Percentiles rank a stretch among this genome's conserved stretches.
Conservation (phyloP, 2,888 invertebrate genomes). For the Saturnia pavonia region DNA sequence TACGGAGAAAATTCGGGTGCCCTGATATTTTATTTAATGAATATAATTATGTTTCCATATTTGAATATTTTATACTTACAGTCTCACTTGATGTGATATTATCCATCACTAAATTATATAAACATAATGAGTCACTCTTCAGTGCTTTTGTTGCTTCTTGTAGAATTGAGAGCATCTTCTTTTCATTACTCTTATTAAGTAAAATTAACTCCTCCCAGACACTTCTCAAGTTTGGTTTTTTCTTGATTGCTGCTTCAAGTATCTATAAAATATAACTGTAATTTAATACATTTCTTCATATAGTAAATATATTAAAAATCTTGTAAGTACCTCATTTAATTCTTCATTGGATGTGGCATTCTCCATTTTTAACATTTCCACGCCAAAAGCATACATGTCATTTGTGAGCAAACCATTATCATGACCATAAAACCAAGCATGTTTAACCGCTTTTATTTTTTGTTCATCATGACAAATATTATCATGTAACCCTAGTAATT, state of each 20-base stretch:
- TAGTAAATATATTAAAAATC: background rate
- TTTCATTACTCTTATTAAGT: constrained; percentile 58
- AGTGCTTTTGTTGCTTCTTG: constrained; percentile 61
- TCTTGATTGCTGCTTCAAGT: constrained; percentile 53
- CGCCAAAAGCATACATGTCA: constrained; percentile 71
- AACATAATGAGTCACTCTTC: constrained; percentile 53
- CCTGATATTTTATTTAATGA: too few relatives aligned
- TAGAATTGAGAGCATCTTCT: constrained; percentile 54
- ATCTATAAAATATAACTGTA: constrained; percentile 51
- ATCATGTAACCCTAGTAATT: constrained; percentile 53
- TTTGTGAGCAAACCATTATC: constrained; percentile 60
- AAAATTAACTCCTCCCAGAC: constrained; percentile 67
- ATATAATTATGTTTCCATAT: too few relatives aligned
- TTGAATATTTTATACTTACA: constrained; percentile 50
- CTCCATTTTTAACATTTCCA: constrained; percentile 62
- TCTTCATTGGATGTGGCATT: constrained; percentile 52
- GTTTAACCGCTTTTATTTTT: constrained; percentile 63
- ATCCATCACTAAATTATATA: constrained; percentile 66
- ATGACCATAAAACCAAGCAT: constrained; percentile 68
- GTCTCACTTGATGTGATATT: constrained; percentile 53
- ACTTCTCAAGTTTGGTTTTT: constrained; percentile 49
- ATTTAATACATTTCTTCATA: background rate
- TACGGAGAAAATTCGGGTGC: too few relatives aligned
- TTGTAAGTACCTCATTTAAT: constrained; percentile 52
- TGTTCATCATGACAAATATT: constrained; percentile 53